Percentiles rank a stretch among this genome's conserved stretches.
phyloP scores from a whole-genome alignment of 2,888 invertebrate species.

The Aporophyla lueneburgensis region DNA sequence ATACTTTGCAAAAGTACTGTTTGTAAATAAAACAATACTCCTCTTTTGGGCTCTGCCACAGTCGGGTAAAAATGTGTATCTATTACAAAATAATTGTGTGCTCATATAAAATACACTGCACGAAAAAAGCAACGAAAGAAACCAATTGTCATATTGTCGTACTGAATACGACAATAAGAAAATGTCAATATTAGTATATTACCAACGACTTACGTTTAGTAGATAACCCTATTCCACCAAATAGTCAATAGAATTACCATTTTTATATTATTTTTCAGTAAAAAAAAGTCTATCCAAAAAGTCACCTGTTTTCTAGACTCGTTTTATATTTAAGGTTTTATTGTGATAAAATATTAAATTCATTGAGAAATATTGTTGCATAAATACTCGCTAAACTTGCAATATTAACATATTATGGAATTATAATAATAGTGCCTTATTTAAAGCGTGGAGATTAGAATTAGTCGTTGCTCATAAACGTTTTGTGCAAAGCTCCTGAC shows the following conservation, averaged over 20 bases:
- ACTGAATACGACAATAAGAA: slow-evolving; percentile 36
- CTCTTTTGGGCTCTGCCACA: background rate
- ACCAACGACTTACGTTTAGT: slow-evolving; percentile 63
- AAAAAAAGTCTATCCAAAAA: slow-evolving; percentile 22
- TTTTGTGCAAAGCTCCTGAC: background rate
- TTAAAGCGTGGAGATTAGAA: slow-evolving; percentile 22
- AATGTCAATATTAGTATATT: slow-evolving; percentile 47
- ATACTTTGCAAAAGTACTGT: background rate
- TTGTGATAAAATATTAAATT: slow-evolving; percentile 68
- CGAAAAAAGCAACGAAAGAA: slow-evolving; percentile 23
- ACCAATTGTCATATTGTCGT: slow-evolving; percentile 26
- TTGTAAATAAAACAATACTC: background rate
- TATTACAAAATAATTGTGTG: background rate
- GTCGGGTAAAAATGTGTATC: background rate
- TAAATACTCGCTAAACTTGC: slow-evolving; percentile 66
- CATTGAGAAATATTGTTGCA: slow-evolving; percentile 60
- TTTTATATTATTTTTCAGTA: slow-evolving; percentile 5
- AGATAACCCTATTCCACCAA: slow-evolving; percentile 63
- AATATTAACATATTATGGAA: slow-evolving; percentile 67
- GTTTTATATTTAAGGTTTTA: slow-evolving; percentile 61
- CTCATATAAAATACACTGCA: slow-evolving; percentile 13
- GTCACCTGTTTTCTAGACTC: slow-evolving; percentile 35
- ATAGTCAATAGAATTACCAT: slow-evolving; percentile 68
- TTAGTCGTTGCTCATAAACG: slow-evolving; percentile 6
- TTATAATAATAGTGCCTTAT: slow-evolving; percentile 78